Percentiles rank a stretch among this genome's conserved stretches.
Evolutionary conservation across 2,888 invertebrate genomes (phyloP).

Genomic region (Lordiphosa fenestrarum): DNA sequence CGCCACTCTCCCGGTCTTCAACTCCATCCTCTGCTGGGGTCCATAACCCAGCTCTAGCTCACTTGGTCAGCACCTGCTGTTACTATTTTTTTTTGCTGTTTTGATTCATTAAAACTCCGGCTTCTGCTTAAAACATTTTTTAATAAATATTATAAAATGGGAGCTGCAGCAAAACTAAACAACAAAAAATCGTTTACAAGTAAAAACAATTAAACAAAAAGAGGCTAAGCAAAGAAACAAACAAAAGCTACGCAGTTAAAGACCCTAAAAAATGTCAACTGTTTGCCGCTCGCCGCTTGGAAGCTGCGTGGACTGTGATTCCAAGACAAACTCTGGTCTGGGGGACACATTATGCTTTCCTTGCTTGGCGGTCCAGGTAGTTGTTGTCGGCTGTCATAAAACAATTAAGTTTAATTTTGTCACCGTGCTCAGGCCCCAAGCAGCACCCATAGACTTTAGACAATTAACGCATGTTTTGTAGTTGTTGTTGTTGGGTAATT

Average conservation of each 20-base stretch:
- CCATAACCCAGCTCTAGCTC: conserved; percentile 13
- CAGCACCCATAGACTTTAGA: conserved; percentile 32
- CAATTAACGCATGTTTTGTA: conserved; percentile 69
- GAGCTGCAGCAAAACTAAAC: conserved; percentile 38
- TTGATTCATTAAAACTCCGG: conserved; percentile 62
- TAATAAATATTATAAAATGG: conserved; percentile 68
- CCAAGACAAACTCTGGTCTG: conserved; percentile 37
- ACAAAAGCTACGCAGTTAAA: conserved; percentile 61
- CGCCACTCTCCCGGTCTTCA: conserved; percentile 20
- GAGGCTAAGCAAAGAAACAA: conserved; percentile 23
- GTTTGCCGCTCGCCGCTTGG: conserved; percentile 40
- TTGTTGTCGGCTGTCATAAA: conserved; percentile 64
- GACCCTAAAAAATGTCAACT: conserved; percentile 74
- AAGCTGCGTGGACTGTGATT: conserved; percentile 48
- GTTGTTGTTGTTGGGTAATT: conserved; percentile 47
- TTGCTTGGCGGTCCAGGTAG: conserved; percentile 33
- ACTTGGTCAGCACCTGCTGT: conserved; percentile 62
- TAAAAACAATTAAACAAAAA: conserved; percentile 66
- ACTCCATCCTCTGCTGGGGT: conserved; percentile 24
- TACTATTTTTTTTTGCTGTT: not conserved
- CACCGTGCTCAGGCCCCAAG: conserved; percentile 51
- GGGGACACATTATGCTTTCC: conserved; percentile 25
- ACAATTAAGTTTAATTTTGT: conserved; percentile 77
- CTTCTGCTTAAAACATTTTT: conserved; percentile 76
- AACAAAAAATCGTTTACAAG: conserved; percentile 65